These are phyloP conservation scores for Pinctada fucata DNA, from an alignment of 2,888 invertebrate species.

Conservation along the genomic window DNA sequence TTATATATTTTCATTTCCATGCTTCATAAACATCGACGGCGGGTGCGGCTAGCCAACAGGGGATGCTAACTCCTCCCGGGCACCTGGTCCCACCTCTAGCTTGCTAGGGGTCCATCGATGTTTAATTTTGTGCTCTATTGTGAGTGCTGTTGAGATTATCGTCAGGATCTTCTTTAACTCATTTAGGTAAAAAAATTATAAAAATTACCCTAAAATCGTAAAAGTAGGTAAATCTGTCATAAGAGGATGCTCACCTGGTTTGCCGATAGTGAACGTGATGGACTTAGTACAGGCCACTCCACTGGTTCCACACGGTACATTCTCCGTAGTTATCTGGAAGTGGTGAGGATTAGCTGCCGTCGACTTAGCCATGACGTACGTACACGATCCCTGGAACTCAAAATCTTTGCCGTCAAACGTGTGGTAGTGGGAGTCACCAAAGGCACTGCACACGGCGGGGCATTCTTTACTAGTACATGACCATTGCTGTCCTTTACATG, in stretches of 20 bases:
- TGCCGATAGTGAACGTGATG: conserved; percentile 77
- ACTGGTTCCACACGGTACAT: conserved; percentile 90
- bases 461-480: conserved; percentile 83
- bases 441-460: conserved; percentile 87
- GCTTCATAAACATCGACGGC: too few species aligned
- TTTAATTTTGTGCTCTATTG: too few species aligned
- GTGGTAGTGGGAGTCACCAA: conserved; percentile 93
- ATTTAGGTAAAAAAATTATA: too few species aligned
- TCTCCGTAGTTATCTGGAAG: conserved; percentile 85
- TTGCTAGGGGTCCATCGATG: too few species aligned
- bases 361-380: conserved; percentile 86
- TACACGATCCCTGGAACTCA: conserved; percentile 93
- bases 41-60: too few species aligned
- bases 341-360: conserved; percentile 54
- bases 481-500: conserved; percentile 84
- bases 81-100: too few species aligned
- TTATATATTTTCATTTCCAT: too few species aligned
- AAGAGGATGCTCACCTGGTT: conserved; percentile 46
- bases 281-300: conserved; percentile 93
- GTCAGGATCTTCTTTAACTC: too few species aligned
- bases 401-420: conserved; percentile 90
- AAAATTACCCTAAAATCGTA: too few species aligned
- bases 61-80: too few species aligned
- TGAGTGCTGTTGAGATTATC: too few species aligned
- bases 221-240: too few species aligned